Evolutionary conservation across 1,140 invertebrate species (phyloP).

Genomic region (Drosophila hydei): DNA sequence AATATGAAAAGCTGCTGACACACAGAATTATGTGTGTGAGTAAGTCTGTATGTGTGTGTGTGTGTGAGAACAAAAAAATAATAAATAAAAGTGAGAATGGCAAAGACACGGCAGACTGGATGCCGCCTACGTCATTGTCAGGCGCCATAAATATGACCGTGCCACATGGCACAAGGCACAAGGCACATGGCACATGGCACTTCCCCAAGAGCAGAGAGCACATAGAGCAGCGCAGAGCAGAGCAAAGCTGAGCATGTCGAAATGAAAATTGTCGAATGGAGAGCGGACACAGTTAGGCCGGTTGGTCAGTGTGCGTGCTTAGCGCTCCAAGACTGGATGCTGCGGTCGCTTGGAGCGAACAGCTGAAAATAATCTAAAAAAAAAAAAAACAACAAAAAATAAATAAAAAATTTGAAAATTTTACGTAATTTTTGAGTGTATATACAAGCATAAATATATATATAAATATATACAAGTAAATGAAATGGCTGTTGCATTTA

Average conservation of each 20-base stretch:
- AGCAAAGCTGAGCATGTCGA: constrained; percentile 14
- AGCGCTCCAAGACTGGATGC: constrained; percentile 77
- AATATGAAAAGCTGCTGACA: constrained; percentile 41
- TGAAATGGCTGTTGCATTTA: constrained; percentile 75
- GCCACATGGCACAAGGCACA: neutral
- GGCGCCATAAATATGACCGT: constrained; percentile 47
- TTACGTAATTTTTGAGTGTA: constrained; percentile 53
- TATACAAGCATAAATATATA: constrained; percentile 27
- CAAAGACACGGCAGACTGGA: constrained; percentile 31
- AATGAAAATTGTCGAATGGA: constrained; percentile 18
- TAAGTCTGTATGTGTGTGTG: neutral
- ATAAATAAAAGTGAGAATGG: constrained; percentile 1
- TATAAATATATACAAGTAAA: constrained; percentile 45
- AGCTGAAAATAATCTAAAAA: constrained; percentile 20
- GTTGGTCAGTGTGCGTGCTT: constrained; percentile 64
- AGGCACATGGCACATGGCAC: constrained; percentile 26
- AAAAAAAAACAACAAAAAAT: constrained; percentile 16
- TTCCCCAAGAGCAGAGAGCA: constrained; percentile 32
- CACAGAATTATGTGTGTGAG: constrained; percentile 32
- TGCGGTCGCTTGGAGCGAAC: constrained; percentile 41
- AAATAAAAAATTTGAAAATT: constrained; percentile 20
- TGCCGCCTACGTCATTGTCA: constrained; percentile 73
- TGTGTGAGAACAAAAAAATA: neutral
- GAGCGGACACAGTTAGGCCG: constrained; percentile 27
- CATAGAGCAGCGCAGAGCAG: neutral